Base-by-base conservation (phyloP, 1,140 invertebrate genomes). In the Plectus sambesii region DNA sequence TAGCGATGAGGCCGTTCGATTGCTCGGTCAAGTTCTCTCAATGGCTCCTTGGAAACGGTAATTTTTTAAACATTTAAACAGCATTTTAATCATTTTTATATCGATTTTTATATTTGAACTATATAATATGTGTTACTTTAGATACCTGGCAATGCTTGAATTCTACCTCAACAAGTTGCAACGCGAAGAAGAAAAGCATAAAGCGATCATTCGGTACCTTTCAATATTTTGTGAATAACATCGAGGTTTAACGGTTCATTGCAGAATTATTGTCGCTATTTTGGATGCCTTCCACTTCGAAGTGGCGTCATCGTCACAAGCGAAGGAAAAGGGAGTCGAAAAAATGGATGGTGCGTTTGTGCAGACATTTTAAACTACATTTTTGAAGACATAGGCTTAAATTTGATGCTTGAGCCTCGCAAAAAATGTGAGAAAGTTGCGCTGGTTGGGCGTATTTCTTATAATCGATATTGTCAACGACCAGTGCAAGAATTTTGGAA, bases 261-360 rank as follows among this genome's bases (percentile, higher is more conserved):
- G 58, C 61, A 80, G 83, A 55, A 77, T 92, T 33, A 73, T 90
- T 15, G 80, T 87, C 0, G 78, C 77, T 1, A 81, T 96, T 44
- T 71, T 97, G 24, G 84, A 93, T 70, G 79, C 81, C 1, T 97
- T 94, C 65, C 88, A 96, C 72, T 96, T 84, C 72, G 84, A 93
- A 75, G 70, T 93, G 24, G 19, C 36, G 2, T 62, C 56, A 51
- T 61, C 51, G 2, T 45, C 17, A 50, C 47, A 56, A 22, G n/a
- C 20, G 19, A 63, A 62, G 36, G 51, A 60, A 33, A 58, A 42
- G 45, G 20, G 20, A n/a, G n/a, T n/a, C n/a, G n/a, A n/a, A n/a
- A n/a, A n/a, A n/a, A n/a, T n/a, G n/a, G n/a, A n/a, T n/a, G n/a
- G n/a, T n/a, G n/a, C n/a, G n/a, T n/a, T n/a, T n/a, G n/a, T n/a